Base-by-base conservation (phyloP, 2,797 vertebrate species). In the Crocidura indochinensis region DNA sequence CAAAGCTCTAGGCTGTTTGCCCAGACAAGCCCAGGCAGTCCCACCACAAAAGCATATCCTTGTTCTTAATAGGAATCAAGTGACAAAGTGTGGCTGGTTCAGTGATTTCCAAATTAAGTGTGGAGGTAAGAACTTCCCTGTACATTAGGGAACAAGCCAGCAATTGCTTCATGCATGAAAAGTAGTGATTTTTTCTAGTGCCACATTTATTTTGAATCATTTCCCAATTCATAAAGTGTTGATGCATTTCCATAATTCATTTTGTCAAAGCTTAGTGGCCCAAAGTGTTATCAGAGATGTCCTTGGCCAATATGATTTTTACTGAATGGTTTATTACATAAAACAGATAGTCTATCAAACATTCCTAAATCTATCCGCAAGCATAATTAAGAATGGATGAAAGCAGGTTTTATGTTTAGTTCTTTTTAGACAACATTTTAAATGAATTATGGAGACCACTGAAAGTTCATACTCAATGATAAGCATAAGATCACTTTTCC, bases 51-150 rank as follows among this genome's bases (percentile, higher is more conserved):
- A 67, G 17, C 2, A 8, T 60, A 5, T n/a, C 24, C 2, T 38
- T 11, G 17, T 78, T 80, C 56, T 53, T 91, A 79, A 69, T 73
- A 27, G 8, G 46, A 80, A 88, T 82, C 15, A 72, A 60, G 46
- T 67, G 19, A 38, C 12, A 85, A 67, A 64, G 6, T 47, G 11
- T 47, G 56, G 64, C 14, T 87, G 60, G 14, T 60, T 88, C 73
- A 80, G 64, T 77, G 79, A 94, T 76, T 84, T 47, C 14, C 19
- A 65, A 87, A 56, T 47, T 74, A 76, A 29, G 14, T 26, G 4
- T 73, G 56, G 15, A 75, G 22, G 38, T 84, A 81, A 67, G 4
- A 51, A 3, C 5, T 82, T 9, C 26, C 26, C 15, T 67, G 38
- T 0, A 47, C 49, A 12, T 62, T 11, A 56, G 12, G 0, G 12